Evolutionary conservation across 2,113 vertebrate genomes (phyloP).

Genomic region (Euleptes europaea): DNA sequence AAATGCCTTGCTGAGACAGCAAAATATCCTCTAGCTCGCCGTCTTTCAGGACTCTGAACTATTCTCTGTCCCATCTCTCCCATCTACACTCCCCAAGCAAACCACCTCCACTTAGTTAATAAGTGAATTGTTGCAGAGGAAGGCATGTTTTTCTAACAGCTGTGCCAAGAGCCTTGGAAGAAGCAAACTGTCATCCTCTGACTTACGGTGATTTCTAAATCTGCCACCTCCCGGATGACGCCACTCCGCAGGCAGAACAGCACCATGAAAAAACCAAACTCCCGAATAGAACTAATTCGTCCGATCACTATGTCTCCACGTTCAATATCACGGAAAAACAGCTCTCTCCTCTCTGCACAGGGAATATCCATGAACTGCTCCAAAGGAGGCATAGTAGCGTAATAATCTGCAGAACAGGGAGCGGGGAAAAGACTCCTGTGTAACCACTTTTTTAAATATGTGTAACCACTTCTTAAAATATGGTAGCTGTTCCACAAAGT

Average conservation of each 20-base stretch:
- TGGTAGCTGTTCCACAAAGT: not conserved
- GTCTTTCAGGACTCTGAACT: not conserved
- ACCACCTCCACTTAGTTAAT: not conserved
- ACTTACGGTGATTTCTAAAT: constrained; percentile 91
- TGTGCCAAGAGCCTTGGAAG: too few relatives aligned
- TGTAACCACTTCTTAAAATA: not conserved
- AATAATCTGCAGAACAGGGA: constrained; percentile 79
- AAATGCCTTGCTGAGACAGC: rapidly evolving
- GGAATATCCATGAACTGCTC: constrained; percentile 94
- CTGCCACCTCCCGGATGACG: constrained; percentile 85
- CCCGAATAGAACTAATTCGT: constrained; percentile 90
- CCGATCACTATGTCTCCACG: constrained; percentile 91
- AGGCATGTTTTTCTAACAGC: too few relatives aligned
- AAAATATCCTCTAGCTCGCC: not conserved
- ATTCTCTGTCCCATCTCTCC: not conserved
- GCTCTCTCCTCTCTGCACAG: constrained; percentile 82
- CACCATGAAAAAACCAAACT: constrained; percentile 96
- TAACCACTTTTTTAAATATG: not conserved
- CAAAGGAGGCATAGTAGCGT: constrained; percentile 90
- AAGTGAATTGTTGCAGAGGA: rapidly evolving
- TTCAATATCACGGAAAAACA: constrained; percentile 92
- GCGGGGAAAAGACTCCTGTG: not conserved
- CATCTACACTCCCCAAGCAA: not conserved
- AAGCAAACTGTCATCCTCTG: not conserved
- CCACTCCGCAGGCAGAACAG: constrained; percentile 88